A percentile compares a stretch with the other conserved stretches of the same genome.
Evolutionary conservation across 2,888 invertebrate species (phyloP).

Genomic region (Helleia helle): DNA sequence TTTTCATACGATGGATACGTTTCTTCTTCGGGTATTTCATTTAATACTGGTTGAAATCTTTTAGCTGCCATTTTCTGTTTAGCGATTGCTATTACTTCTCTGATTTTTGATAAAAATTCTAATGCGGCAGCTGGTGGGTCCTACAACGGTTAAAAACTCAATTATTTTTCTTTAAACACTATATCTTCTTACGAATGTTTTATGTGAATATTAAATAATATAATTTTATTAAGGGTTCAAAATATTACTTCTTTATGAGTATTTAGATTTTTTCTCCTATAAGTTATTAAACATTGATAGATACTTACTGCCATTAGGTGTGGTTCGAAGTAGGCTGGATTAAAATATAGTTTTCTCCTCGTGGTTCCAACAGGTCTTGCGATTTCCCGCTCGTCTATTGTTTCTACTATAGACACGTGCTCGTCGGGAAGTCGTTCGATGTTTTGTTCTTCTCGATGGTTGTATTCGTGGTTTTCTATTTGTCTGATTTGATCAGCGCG

Average conservation of each 20-base stretch:
- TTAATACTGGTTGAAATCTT: constrained; percentile 83
- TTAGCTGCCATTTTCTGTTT: constrained; percentile 91
- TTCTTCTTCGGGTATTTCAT: constrained; percentile 88
- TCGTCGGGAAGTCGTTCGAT: constrained; percentile 87
- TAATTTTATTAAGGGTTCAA: too few species aligned
- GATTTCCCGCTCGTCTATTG: constrained; percentile 81
- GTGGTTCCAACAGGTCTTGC: constrained; percentile 80
- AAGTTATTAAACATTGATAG: too few species aligned
- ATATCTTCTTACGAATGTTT: too few species aligned
- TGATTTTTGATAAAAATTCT: constrained; percentile 90
- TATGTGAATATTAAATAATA: too few species aligned
- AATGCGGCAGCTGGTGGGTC: constrained; percentile 92
- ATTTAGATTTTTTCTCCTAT: too few species aligned
- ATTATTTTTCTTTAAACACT: too few species aligned
- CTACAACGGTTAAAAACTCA: constrained; percentile 57
- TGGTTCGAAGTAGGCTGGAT: constrained; percentile 93
- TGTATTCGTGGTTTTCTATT: constrained; percentile 41
- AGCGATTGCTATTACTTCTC: constrained; percentile 92
- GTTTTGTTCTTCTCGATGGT: constrained; percentile 68
- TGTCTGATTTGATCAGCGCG: constrained; percentile 47
- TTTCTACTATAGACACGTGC: constrained; percentile 89
- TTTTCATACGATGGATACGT: constrained; percentile 61
- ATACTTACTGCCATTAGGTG: constrained; percentile 83
- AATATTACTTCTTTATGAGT: too few species aligned
- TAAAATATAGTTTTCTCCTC: constrained; percentile 88